Evolutionary conservation across 2,797 vertebrate genomes (phyloP), one percentile per base, ranked within the genome.

Genomic region (Kryptopterus vitreolus): DNA sequence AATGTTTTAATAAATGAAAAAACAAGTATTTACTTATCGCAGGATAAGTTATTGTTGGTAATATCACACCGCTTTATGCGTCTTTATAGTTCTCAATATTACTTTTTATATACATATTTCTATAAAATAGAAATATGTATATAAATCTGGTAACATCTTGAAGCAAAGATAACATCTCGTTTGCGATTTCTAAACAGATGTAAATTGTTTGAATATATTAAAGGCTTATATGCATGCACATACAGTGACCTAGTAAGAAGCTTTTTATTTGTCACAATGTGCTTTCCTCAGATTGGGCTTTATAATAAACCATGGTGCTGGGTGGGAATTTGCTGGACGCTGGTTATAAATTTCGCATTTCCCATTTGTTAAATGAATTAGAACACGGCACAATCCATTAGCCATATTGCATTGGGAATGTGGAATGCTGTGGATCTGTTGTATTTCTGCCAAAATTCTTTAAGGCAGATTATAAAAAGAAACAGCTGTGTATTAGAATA

Each of bases 261-360:
- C 55, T 43, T 77, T 81, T 79, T 33, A 70, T 66, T 26, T 63
- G 59, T 68, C 22, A 13, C 8, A 33, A 79, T 75, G 82, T 82
- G 74, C 53, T 75, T 58, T 16, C 0, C 61, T 83, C 48, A 78
- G 76, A 68, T 59, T 79, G 57, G 74, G 53, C 48, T 38, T 65
- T 18, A 2, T 83, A 83, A 74, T 82, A 82, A 83, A 76, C 66
- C 65, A 57, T 77, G 55, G 73, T 13, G 46, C 57, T 80, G 57
- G 72, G 78, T 52, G 35, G 61, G 68, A 80, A 69, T 69, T 80
- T 43, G 53, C 61, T 80, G 53, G 58, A 71, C 46, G n/a, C 53
- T 65, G 62, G 53, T 65, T 79, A 63, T 81, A 73, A 59, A 85
- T 85, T 61, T 76, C 68, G 31, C 31, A 26, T 43, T 63, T 77